Evolutionary conservation across 2,797 vertebrate genomes (phyloP).

Genomic region (Sarcoramphus papa): DNA sequence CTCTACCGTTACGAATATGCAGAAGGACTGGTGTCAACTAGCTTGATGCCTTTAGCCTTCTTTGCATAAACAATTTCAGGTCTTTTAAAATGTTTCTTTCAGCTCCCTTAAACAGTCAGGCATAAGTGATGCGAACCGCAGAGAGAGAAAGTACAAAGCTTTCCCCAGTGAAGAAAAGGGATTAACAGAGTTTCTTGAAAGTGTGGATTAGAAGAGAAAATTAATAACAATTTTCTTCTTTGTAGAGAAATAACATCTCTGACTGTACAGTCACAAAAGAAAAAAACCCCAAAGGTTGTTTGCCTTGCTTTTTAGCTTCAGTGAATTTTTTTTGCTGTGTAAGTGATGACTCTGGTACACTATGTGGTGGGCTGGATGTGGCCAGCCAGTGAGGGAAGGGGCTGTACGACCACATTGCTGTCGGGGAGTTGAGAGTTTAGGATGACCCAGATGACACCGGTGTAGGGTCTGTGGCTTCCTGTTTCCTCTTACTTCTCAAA

Average conservation of each 20-base stretch:
- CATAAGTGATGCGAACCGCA: accelerated
- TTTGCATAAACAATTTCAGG: not conserved
- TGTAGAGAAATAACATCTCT: not conserved
- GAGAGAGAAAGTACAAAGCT: not conserved
- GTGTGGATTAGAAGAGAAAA: not conserved
- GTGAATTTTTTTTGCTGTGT: not conserved
- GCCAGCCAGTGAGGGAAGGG: accelerated
- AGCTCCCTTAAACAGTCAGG: not conserved
- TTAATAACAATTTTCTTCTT: not conserved
- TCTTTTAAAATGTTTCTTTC: not conserved
- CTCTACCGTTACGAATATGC: not conserved
- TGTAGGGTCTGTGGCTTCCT: not conserved
- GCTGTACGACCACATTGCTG: not conserved
- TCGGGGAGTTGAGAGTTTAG: not conserved
- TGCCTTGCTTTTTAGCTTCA: not conserved
- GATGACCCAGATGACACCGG: not conserved
- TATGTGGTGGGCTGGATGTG: not conserved
- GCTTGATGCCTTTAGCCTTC: not conserved
- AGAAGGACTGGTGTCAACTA: not conserved
- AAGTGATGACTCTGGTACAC: not conserved
- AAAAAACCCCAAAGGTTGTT: not conserved
- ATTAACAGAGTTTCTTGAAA: not conserved
- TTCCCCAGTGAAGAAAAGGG: not conserved
- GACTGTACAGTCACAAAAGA: not conserved
- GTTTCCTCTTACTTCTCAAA: not conserved